Percentiles rank a stretch among this genome's conserved stretches.
Evolutionary conservation across 2,797 vertebrate species (phyloP).

Genomic region (Rhinichthys osculus): DNA sequence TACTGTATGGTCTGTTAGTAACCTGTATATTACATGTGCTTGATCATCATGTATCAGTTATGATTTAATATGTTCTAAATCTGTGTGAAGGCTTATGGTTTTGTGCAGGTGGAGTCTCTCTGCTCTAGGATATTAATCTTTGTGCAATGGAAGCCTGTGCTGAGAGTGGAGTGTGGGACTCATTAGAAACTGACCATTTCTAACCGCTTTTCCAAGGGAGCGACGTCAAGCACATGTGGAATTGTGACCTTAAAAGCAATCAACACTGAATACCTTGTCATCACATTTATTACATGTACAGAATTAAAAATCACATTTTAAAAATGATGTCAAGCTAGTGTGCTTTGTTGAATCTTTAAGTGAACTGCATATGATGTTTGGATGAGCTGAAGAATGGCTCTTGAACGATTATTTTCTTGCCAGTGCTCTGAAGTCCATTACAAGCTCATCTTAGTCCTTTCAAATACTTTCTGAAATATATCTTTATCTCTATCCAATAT

Average conservation of each 20-base stretch:
- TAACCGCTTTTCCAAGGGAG: slow-evolving; percentile 38
- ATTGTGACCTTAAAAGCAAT: slow-evolving; percentile 64
- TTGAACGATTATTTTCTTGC: not conserved
- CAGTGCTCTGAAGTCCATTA: not conserved
- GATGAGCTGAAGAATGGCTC: not conserved
- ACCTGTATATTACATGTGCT: slow-evolving; percentile 47
- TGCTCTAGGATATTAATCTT: slow-evolving; percentile 51
- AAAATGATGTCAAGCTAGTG: slow-evolving; percentile 70
- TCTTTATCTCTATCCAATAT: not conserved
- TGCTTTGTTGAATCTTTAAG: slow-evolving; percentile 61
- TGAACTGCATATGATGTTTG: slow-evolving; percentile 52
- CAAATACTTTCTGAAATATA: not conserved
- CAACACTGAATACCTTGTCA: slow-evolving; percentile 67
- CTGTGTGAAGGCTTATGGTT: slow-evolving; percentile 51
- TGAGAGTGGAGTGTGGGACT: slow-evolving; percentile 22
- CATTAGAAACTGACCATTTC: slow-evolving; percentile 52
- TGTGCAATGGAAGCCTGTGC: slow-evolving; percentile 55
- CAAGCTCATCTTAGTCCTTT: not conserved
- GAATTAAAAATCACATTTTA: slow-evolving; percentile 78
- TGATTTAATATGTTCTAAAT: slow-evolving; percentile 53
- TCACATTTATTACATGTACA: slow-evolving; percentile 82
- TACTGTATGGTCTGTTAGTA: slow-evolving; percentile 45
- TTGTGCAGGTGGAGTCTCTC: slow-evolving; percentile 20
- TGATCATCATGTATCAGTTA: slow-evolving; percentile 44
- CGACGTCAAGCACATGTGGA: slow-evolving; percentile 49